These are phyloP conservation scores for Patella ulyssiponensis DNA, from an alignment of 2,888 invertebrate species.

Conservation along the genomic window DNA sequence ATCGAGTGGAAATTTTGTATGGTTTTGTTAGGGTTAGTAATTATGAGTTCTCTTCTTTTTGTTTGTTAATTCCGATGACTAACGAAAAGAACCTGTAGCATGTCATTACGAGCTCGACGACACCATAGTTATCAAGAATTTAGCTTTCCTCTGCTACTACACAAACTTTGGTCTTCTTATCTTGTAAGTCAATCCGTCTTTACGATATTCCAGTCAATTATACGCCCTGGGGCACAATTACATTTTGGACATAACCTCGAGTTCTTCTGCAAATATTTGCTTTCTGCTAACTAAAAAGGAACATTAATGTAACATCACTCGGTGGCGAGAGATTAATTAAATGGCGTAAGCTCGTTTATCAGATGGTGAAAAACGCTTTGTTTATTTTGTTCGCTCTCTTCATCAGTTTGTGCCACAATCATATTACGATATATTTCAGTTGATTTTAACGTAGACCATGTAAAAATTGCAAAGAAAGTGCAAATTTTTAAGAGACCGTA, in stretches of 20 bases:
- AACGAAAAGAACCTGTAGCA: too few relatives aligned
- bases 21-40: too few relatives aligned
- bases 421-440: too few relatives aligned
- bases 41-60: too few relatives aligned
- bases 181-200: conserved; percentile 25
- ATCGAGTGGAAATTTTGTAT: too few relatives aligned
- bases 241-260: conserved; percentile 5
- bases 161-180: conserved; percentile 21
- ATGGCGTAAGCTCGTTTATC: conserved; percentile 15
- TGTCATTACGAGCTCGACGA: too few relatives aligned
- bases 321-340: conserved; percentile 23
- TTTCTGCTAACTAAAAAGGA: conserved; percentile 24
- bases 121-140: too few relatives aligned
- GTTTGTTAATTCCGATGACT: too few relatives aligned
- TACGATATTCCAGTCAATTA: not conserved
- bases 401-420: not conserved
- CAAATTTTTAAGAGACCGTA: too few relatives aligned
- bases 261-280: conserved; percentile 20
- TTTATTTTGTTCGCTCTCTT: conserved; percentile 20
- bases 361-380: conserved; percentile 17
- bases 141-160: conserved; percentile 1
- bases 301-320: conserved; percentile 24
- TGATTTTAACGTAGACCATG: too few relatives aligned
- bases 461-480: too few relatives aligned
- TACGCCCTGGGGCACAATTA: conserved; percentile 16